Conservation (phyloP, 2,888 invertebrate genomes). For the Rhogogaster chlorosoma region DNA sequence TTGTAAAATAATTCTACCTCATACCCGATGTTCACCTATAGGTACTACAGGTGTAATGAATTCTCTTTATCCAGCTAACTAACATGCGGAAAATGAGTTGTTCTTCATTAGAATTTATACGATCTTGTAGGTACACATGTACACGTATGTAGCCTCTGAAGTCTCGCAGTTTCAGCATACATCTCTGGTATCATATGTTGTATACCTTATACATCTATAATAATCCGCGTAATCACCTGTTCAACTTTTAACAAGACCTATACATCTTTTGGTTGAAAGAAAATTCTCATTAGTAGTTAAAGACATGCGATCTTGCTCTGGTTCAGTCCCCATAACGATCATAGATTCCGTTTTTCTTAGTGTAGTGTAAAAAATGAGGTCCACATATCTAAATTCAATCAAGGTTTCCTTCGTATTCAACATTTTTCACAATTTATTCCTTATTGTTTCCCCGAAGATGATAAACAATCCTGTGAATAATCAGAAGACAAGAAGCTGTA, state of each 20-base stretch:
- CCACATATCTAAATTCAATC: too few relatives aligned
- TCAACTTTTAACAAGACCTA: background rate
- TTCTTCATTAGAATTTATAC: constrained; percentile 51
- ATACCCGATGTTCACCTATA: background rate
- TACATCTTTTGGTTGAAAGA: background rate
- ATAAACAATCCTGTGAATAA: too few relatives aligned
- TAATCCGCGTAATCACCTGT: background rate
- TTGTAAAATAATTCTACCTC: background rate
- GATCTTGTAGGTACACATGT: constrained; percentile 26
- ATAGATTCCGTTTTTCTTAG: background rate
- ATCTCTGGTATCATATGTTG: background rate
- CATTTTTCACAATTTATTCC: too few relatives aligned
- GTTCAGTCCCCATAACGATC: background rate
- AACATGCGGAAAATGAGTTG: constrained; percentile 63
- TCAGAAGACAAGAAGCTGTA: too few relatives aligned
- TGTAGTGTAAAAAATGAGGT: too few relatives aligned
- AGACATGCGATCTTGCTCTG: constrained; percentile 35
- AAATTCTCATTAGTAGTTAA: constrained; percentile 44
- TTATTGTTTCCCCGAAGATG: too few relatives aligned
- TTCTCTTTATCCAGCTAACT: constrained; percentile 54
- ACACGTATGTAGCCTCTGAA: background rate
- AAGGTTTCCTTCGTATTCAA: too few relatives aligned
- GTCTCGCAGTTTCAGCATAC: background rate
- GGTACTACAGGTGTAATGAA: constrained; percentile 55
- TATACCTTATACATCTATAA: background rate